phyloP scores from a whole-genome alignment of 2,888 invertebrate species.

The Merodon equestris region DNA sequence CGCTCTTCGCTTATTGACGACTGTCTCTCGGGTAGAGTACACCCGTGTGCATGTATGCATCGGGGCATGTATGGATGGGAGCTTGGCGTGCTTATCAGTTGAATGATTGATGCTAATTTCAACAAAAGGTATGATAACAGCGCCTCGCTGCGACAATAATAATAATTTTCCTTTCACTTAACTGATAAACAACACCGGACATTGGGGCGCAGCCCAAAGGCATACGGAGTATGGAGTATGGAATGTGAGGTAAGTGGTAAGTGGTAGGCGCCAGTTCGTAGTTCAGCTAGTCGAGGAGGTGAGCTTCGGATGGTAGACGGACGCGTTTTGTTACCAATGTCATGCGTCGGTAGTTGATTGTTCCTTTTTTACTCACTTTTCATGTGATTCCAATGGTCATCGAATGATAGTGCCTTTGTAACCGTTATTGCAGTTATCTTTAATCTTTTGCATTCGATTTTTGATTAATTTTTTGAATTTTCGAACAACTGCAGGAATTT shows the following conservation, averaged over 20 bases:
- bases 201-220: not conserved
- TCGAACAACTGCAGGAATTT: too few relatives aligned
- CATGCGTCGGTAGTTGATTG: slow-evolving; percentile 30
- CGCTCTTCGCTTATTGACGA: not conserved
- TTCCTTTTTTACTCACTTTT: too few relatives aligned
- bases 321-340: slow-evolving; percentile 49
- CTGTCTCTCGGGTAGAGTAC: too few relatives aligned
- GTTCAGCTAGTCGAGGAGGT: not conserved
- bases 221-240: not conserved
- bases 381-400: too few relatives aligned
- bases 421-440: too few relatives aligned
- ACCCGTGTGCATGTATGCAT: too few relatives aligned
- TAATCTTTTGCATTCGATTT: too few relatives aligned
- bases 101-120: slow-evolving; percentile 68
- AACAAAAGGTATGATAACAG: slow-evolving; percentile 66
- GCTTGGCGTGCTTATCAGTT: slow-evolving; percentile 51
- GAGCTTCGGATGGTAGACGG: slow-evolving; percentile 5
- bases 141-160: slow-evolving; percentile 63
- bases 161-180: slow-evolving; percentile 68
- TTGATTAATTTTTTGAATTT: too few relatives aligned
- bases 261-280: slow-evolving; percentile 31
- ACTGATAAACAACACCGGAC: slow-evolving; percentile 46
- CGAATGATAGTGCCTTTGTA: too few relatives aligned
- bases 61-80: slow-evolving; percentile 10
- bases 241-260: not conserved